Evolutionary conservation across 2,797 vertebrate species (phyloP), one percentile per base, ranked within the genome.

Genomic region (Phataginus tetradactyla): DNA sequence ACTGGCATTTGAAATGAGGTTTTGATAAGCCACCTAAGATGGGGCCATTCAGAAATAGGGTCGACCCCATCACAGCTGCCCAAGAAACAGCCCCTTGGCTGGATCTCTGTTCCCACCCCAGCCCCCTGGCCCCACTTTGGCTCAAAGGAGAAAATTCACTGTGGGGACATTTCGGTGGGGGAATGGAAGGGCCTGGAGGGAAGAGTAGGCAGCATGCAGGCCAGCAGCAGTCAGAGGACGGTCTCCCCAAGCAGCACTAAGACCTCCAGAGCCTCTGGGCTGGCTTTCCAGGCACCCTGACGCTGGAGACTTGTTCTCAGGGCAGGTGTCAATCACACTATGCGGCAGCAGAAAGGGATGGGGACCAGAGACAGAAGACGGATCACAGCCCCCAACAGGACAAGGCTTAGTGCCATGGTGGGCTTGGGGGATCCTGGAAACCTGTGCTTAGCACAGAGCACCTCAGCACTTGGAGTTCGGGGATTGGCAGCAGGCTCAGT

Each of bases 401-500:
- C 42, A 32, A 49, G 74, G 39, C 27, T 18, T 3, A 27, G 39
- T 5, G 20, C 49, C 3, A 6, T 25, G 1, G 3, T 0, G 21
- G 8, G 18, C n/a, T 4, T 1, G 0, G 34, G 57, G 79, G 4
- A 21, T 0, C n/a, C 32, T 3, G 2, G 55, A 64, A 51, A 34
- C 27, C 9, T 1, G 12, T 37, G 42, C 34, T 32, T 21, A 0
- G 27, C 3, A 15, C 14, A 25, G 42, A 27, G 12, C 12, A 0
- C 0, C 39, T 78, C 21, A 17, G 9, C 27, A 1, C 5, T 25
- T 32, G 23, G 42, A 51, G 53, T 5, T 8, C 2, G 34, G 68
- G 68, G 14, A 17, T 61, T 59, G 7, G 32, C n/a, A 1, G 1
- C 29, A 1, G 2, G 29, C 66, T 61, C 23, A 1, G 15, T 21